phyloP scores from a whole-genome alignment of 2,797 vertebrate genomes.

The Pyrocephalus nanus region DNA sequence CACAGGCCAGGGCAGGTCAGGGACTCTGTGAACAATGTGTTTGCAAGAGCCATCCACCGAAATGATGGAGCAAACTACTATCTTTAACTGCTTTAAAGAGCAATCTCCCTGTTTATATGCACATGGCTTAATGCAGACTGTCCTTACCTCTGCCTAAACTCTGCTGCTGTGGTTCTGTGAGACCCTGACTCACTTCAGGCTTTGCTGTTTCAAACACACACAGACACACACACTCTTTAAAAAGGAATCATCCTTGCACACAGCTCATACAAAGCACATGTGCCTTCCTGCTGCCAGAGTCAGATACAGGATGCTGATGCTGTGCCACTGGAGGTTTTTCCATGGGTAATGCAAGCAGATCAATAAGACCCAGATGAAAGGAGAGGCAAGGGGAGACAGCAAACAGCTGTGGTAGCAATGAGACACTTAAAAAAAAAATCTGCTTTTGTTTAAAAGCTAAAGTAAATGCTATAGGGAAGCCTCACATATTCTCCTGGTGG shows the following conservation, averaged over 20 bases:
- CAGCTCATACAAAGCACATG: not conserved
- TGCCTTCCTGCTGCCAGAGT: not conserved
- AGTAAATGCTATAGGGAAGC: not conserved
- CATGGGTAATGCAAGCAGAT: not conserved
- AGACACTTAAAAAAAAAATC: not conserved
- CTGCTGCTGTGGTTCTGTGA: rapidly evolving
- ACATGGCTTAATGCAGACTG: not conserved
- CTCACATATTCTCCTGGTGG: not conserved
- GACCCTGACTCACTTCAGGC: not conserved
- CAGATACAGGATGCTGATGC: not conserved
- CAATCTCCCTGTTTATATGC: not conserved
- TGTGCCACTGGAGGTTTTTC: not conserved
- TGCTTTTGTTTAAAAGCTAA: not conserved
- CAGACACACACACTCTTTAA: rapidly evolving
- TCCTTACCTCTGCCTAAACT: not conserved
- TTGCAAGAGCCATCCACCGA: not conserved
- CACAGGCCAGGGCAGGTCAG: not conserved
- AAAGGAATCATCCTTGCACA: not conserved
- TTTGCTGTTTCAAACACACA: not conserved
- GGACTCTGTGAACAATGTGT: not conserved
- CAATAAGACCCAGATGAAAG: not conserved
- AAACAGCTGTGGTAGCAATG: not conserved
- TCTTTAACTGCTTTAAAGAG: not conserved
- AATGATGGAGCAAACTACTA: not conserved
- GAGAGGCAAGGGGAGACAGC: not conserved